A percentile compares a stretch with the other conserved stretches of the same genome.
Evolutionary conservation across 2,113 vertebrate genomes (phyloP).

Genomic region (Toxostoma redivivum): DNA sequence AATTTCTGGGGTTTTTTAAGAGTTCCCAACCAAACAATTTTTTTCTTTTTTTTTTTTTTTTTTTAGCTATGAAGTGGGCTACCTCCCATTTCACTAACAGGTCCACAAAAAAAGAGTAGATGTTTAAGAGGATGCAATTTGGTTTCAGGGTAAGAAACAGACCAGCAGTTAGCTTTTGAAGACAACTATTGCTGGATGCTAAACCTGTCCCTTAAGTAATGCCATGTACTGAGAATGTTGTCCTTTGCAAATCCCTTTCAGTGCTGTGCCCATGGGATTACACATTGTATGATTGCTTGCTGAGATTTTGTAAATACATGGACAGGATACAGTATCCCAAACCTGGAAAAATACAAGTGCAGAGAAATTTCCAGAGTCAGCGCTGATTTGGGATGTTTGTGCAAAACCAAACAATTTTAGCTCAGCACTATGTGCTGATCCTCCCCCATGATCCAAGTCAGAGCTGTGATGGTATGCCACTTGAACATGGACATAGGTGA

Average conservation of each 20-base stretch:
- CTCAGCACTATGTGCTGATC: background rate
- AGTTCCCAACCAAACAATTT: background rate
- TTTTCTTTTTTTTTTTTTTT: background rate
- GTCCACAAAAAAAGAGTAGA: background rate
- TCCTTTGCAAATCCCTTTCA: background rate
- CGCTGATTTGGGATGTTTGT: background rate
- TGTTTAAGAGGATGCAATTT: background rate
- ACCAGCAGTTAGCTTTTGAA: constrained; percentile 30
- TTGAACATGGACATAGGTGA: background rate
- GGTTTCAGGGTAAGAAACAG: constrained; percentile 3
- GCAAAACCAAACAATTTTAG: background rate
- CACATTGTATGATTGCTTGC: accelerated
- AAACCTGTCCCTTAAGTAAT: background rate
- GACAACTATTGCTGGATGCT: background rate
- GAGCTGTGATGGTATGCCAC: background rate
- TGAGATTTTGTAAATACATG: background rate
- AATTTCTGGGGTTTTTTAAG: background rate
- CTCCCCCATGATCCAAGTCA: background rate
- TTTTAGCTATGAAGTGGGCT: background rate
- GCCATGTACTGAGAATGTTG: background rate
- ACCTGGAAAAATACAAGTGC: background rate
- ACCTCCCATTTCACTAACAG: background rate
- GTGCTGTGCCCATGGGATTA: background rate
- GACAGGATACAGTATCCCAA: background rate
- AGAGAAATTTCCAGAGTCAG: background rate